phyloP scores from a whole-genome alignment of 2,888 invertebrate species.

The Cheilosia variabilis region DNA sequence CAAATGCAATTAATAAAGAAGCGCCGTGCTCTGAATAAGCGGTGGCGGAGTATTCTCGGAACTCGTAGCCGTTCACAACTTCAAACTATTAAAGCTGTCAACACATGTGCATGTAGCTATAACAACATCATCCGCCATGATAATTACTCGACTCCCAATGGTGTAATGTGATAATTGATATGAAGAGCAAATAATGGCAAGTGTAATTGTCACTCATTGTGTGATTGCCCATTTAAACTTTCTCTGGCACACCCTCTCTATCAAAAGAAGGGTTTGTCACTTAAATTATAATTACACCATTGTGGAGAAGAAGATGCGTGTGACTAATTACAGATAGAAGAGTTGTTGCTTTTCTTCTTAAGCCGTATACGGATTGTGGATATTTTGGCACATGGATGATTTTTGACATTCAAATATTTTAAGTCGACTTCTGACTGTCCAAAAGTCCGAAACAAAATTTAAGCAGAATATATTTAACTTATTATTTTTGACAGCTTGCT shows the following conservation, averaged over 20 bases:
- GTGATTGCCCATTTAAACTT: constrained; percentile 11
- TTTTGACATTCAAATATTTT: too few species aligned
- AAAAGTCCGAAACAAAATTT: too few species aligned
- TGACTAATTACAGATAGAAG: neutral
- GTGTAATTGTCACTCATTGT: constrained; percentile 31
- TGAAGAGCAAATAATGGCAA: constrained; percentile 50
- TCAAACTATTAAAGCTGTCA: constrained; percentile 19
- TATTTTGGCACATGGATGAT: too few species aligned
- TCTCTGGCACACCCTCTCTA: constrained; percentile 22
- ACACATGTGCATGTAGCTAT: neutral
- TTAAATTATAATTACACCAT: constrained; percentile 3
- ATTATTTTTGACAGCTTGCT: too few species aligned
- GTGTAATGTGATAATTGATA: constrained; percentile 50
- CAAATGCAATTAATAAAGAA: constrained; percentile 3
- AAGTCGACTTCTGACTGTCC: too few species aligned
- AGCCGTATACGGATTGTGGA: too few species aligned
- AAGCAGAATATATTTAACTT: too few species aligned
- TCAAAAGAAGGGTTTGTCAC: constrained; percentile 24
- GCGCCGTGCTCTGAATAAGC: neutral
- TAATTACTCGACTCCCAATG: constrained; percentile 25
- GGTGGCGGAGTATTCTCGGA: too few species aligned
- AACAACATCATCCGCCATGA: neutral
- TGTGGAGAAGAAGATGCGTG: neutral
- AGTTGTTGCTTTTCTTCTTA: too few species aligned
- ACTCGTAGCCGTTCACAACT: neutral